Percentiles rank a stretch among this genome's conserved stretches.
Evolutionary conservation across 1,140 invertebrate species (phyloP).

Genomic region (Agraylea sexmaculata): DNA sequence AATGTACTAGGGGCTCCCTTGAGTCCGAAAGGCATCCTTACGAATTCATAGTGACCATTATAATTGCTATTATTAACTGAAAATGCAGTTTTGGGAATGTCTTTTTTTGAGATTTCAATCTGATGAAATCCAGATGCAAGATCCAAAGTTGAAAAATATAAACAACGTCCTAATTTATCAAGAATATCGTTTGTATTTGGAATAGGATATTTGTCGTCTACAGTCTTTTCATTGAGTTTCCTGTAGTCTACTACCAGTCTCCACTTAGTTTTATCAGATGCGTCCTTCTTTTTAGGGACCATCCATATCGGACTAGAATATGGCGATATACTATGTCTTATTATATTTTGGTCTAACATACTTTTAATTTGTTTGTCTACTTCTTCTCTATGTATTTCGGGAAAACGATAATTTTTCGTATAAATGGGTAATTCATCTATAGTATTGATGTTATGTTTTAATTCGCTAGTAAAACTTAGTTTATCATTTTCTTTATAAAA

Average conservation of each 20-base stretch:
- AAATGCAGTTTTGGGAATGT: conserved; percentile 30
- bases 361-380: conserved; percentile 7
- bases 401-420: conserved; percentile 12
- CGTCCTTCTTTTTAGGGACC: conserved; percentile 14
- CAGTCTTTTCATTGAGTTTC: conserved; percentile 26
- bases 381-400: conserved; percentile 8
- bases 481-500: conserved; percentile 6
- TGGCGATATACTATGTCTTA: no score
- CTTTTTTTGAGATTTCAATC: conserved; percentile 28
- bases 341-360: conserved; percentile 10
- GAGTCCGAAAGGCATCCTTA: conserved; percentile 24
- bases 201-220: conserved; percentile 35
- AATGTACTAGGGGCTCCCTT: conserved; percentile 21
- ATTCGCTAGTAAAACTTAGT: conserved; percentile 9
- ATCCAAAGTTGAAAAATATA: conserved; percentile 38
- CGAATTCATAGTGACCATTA: conserved; percentile 27
- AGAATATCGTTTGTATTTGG: conserved; percentile 37
- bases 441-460: conserved; percentile 9
- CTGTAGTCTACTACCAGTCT: conserved; percentile 28
- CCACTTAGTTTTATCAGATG: conserved; percentile 21
- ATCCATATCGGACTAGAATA: conserved; percentile 21
- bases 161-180: conserved; percentile 27
- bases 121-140: conserved; percentile 41
- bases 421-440: conserved; percentile 9
- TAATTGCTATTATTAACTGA: no score